These are phyloP conservation scores for Phaenicophaeus curvirostris DNA, from an alignment of 2,797 vertebrate genomes.

Conservation along the genomic window DNA sequence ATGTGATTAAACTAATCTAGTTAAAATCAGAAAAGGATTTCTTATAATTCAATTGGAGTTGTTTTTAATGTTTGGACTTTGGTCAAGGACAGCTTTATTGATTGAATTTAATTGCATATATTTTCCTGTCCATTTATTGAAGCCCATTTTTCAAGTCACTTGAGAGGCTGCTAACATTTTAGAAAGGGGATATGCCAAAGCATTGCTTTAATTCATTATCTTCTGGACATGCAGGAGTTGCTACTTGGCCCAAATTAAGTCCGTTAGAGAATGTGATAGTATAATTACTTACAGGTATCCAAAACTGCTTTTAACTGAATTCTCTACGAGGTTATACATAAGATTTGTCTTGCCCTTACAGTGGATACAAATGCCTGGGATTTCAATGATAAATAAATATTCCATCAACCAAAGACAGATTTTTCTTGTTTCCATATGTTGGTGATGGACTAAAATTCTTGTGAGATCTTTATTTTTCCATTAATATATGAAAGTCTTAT, in stretches of 20 bases:
- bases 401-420: conserved; percentile 28
- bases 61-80: conserved; percentile 76
- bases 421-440: conserved; percentile 53
- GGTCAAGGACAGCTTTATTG: conserved; percentile 79
- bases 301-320: conserved; percentile 72
- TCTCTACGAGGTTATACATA: conserved; percentile 64
- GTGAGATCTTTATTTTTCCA: conserved; percentile 35
- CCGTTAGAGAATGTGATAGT: conserved; percentile 77
- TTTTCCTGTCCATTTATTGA: conserved; percentile 77
- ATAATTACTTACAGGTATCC: conserved; percentile 81
- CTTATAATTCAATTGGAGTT: conserved; percentile 77
- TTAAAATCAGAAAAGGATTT: conserved; percentile 75
- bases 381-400: conserved; percentile 66
- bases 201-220: conserved; percentile 85
- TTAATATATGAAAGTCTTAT: conserved; percentile 5
- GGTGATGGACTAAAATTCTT: conserved; percentile 3
- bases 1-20: conserved; percentile 73
- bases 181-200: conserved; percentile 80
- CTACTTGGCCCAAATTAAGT: conserved; percentile 79
- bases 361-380: conserved; percentile 43
- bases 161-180: conserved; percentile 79
- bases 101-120: conserved; percentile 79
- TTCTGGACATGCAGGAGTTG: conserved; percentile 76
- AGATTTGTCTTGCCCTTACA: conserved; percentile 49
- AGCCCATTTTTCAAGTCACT: conserved; percentile 77